These are phyloP conservation scores for Pandemis heparana DNA, from an alignment of 2,888 invertebrate species.

Conservation along the genomic window DNA sequence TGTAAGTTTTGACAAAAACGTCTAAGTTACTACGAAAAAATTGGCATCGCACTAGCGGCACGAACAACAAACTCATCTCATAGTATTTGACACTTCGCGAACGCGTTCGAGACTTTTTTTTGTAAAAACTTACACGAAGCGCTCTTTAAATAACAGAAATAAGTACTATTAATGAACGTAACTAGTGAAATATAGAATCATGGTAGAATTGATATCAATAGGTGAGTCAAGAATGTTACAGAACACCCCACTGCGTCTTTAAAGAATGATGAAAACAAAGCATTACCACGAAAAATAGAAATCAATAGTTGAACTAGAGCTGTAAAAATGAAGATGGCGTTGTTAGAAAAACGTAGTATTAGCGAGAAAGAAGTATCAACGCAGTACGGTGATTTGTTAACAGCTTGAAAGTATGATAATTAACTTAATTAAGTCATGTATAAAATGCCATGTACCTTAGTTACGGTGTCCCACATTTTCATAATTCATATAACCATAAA, in stretches of 20 bases:
- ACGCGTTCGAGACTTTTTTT: too few species aligned
- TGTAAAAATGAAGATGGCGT: neutral
- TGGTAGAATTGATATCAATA: constrained; percentile 4
- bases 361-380: neutral
- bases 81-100: too few species aligned
- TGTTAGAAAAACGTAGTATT: neutral
- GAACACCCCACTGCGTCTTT: constrained; percentile 12
- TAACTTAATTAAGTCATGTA: constrained; percentile 35
- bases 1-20: too few species aligned
- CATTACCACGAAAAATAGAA: neutral
- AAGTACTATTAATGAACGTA: constrained; percentile 18
- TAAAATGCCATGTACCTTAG: constrained; percentile 36
- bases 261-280: neutral
- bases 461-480: constrained; percentile 33
- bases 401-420: constrained; percentile 14
- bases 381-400: constrained; percentile 21
- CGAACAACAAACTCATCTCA: too few species aligned
- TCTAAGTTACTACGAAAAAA: too few species aligned
- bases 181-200: constrained; percentile 23
- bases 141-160: neutral
- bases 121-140: too few species aligned
- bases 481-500: constrained; percentile 32
- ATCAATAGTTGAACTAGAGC: neutral
- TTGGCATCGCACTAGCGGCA: too few species aligned
- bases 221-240: constrained; percentile 18